Evolutionary conservation across 2,888 invertebrate genomes (phyloP), one percentile per base, ranked within the genome.

Genomic region (Apantesis nais): DNA sequence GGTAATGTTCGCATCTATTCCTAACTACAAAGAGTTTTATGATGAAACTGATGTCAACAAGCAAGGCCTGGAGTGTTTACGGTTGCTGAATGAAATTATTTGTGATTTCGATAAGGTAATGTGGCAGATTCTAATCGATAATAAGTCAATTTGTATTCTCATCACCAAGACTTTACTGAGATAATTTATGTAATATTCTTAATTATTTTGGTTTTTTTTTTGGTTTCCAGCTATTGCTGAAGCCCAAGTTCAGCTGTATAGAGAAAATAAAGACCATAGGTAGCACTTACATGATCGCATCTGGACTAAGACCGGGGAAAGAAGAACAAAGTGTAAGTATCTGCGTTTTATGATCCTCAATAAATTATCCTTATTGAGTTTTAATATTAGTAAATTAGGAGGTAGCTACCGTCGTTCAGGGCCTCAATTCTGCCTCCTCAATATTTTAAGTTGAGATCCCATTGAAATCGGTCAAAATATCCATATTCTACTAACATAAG

Each of bases 201-300:
- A n/a, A n/a, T n/a, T n/a, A n/a, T n/a, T n/a, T n/a, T n/a, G n/a
- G 44, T 16, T 19, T 48, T 48, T 2, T 9, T 7, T 48, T 48
- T 22, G 22, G n/a, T 61, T 63, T 91, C 29, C 95, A 98, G 98
- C 93, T 99, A 55, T 95, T 99, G 48, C 93, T 98, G 64, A 99
- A 99, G 87, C 98, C 99, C 0, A 99, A 99, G 87, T 99, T 98
- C 92, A 99, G 98, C 88, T 97, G 98, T 79, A 99, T 99, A 82
- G 99, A 99, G 93, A 99, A 99, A 92, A 99, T 99, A 69, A 99
- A 99, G 92, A 99, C 99, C 0, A 99, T 99, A 72, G 99, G 99
- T 22, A 99, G 99, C 90, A 99, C 99, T 0, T 99, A 99, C 88
- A 99, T 99, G 99, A 97, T 99, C 65, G 99, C 99, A 0, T 98